phyloP scores from a whole-genome alignment of 2,113 vertebrate species.

The Cyprinus carpio region DNA sequence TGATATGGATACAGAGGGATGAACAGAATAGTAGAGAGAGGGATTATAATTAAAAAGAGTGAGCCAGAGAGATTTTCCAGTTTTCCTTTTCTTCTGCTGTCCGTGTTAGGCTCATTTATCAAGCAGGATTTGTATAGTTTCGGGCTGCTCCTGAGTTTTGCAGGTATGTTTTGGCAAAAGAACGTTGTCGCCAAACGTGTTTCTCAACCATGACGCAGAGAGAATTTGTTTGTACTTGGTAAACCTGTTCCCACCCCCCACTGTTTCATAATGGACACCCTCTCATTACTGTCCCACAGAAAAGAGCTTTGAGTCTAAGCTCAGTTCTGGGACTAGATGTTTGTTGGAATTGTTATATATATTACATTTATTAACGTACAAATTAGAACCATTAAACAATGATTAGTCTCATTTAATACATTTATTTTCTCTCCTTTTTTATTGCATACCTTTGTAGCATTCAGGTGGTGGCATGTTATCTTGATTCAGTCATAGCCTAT shows the following conservation, averaged over 20 bases:
- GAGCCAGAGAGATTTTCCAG: not conserved
- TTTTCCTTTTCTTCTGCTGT: constrained; percentile 14
- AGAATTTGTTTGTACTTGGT: constrained; percentile 62
- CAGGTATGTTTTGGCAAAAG: constrained; percentile 61
- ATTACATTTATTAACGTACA: not conserved
- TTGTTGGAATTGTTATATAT: not conserved
- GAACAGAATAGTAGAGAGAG: not conserved
- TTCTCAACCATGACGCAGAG: constrained; percentile 57
- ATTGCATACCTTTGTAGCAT: not conserved
- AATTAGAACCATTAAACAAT: not conserved
- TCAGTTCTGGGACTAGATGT: not conserved
- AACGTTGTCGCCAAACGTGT: constrained; percentile 70
- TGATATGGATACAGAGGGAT: not conserved
- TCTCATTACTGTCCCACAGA: constrained; percentile 54
- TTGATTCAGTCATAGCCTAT: constrained; percentile 54
- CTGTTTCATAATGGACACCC: constrained; percentile 59
- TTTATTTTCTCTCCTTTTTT: not conserved
- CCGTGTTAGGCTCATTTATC: constrained; percentile 60
- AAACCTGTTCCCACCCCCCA: constrained; percentile 49
- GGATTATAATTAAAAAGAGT: not conserved
- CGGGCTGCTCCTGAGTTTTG: constrained; percentile 40
- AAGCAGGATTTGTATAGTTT: constrained; percentile 58
- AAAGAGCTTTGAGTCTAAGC: not conserved
- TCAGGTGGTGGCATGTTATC: not conserved
- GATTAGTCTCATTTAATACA: not conserved